These are phyloP conservation scores for Sinodicranocentrus sp. DNA, from an alignment of 2,888 invertebrate species.

Conservation along the genomic window DNA sequence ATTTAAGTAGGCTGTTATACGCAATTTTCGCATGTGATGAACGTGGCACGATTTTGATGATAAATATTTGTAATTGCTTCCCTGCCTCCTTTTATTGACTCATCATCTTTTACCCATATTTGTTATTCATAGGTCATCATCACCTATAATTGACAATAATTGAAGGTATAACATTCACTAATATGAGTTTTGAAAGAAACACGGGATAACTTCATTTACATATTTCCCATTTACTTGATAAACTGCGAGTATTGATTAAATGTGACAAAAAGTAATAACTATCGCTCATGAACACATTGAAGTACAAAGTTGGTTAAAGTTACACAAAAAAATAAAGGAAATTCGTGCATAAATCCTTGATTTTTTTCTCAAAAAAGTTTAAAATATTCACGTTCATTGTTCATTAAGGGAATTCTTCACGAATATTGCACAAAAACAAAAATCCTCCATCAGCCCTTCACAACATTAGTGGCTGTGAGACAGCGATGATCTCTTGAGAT, in stretches of 20 bases:
- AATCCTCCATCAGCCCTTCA: slow-evolving; percentile 2
- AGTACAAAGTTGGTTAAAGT: too few species aligned
- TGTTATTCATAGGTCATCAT: slow-evolving; percentile 13
- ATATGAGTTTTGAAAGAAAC: too few species aligned
- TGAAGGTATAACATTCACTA: neutral
- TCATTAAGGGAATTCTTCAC: neutral
- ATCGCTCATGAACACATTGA: too few species aligned
- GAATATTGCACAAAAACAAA: neutral
- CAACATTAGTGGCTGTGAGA: slow-evolving; percentile 5
- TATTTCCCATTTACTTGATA: too few species aligned
- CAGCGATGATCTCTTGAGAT: slow-evolving; percentile 25
- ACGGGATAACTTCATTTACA: too few species aligned
- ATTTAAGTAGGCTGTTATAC: too few species aligned
- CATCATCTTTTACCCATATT: neutral
- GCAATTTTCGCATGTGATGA: too few species aligned
- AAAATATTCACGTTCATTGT: neutral
- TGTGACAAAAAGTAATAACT: too few species aligned
- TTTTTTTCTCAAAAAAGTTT: neutral
- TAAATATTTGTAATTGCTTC: slow-evolving; percentile 3
- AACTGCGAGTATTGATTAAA: too few species aligned
- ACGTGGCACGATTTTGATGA: too few species aligned
- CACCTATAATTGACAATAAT: slow-evolving; percentile 4
- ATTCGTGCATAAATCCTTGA: neutral
- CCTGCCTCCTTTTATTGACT: slow-evolving; percentile 11
- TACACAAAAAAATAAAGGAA: too few species aligned